Conservation (phyloP, 1,140 invertebrate species). For the Anastrepha obliqua region DNA sequence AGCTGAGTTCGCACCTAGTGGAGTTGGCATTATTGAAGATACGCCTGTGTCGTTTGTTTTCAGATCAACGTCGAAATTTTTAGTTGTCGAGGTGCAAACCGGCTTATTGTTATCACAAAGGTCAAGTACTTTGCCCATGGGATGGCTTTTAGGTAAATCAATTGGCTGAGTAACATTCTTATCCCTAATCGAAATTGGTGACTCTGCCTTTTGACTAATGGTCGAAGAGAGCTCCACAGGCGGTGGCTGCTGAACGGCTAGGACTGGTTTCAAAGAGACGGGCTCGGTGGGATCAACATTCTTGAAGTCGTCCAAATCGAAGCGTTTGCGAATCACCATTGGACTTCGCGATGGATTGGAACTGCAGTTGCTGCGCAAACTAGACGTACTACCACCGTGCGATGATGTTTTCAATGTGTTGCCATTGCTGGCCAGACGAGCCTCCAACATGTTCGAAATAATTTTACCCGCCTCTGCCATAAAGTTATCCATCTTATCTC, state of each 20-base stretch:
- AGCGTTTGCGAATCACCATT: slow-evolving; percentile 68
- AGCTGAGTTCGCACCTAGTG: not conserved
- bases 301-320: slow-evolving; percentile 69
- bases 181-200: slow-evolving; percentile 55
- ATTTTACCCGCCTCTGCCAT: slow-evolving; percentile 71
- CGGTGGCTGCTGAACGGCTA: slow-evolving; percentile 58
- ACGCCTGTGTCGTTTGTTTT: not conserved
- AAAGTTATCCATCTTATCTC: slow-evolving; percentile 71
- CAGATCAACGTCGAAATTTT: not conserved
- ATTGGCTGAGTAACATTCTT: slow-evolving; percentile 56
- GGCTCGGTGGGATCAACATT: slow-evolving; percentile 68
- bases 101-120: slow-evolving; percentile 64
- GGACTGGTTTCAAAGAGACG: slow-evolving; percentile 63
- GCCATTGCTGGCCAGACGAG: slow-evolving; percentile 62
- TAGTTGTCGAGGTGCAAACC: not conserved
- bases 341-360: slow-evolving; percentile 68
- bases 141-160: slow-evolving; percentile 66
- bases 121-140: slow-evolving; percentile 69
- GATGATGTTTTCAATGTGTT: slow-evolving; percentile 57
- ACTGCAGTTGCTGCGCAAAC: slow-evolving; percentile 68
- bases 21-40: not conserved
- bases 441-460: slow-evolving; percentile 71
- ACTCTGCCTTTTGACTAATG: slow-evolving; percentile 52
- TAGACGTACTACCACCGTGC: slow-evolving; percentile 64
- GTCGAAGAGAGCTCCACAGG: not conserved